Base-by-base conservation (phyloP, 1,140 invertebrate species). In the Orchesella cincta region DNA sequence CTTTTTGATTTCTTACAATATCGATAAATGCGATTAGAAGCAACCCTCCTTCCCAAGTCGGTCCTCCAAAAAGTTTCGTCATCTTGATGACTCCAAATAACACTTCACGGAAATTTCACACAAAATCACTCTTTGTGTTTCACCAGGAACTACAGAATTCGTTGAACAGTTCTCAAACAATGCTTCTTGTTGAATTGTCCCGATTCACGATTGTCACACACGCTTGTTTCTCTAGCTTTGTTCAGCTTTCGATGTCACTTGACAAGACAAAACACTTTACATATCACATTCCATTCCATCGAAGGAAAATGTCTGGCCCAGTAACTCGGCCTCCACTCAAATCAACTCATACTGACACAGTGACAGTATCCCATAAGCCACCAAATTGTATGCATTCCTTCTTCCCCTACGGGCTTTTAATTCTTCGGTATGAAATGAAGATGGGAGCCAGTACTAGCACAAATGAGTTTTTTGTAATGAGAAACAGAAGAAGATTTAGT, bases 21-120 rank as follows among this genome's bases (percentile, higher is more conserved):
- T 78, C 77, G 23, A 78, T 78, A 62, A 78, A 78, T 23, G 77
- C 77, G 34, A 78, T 78, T 20, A 78, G 74, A 29, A 57, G 74
- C 28, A 78, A 75, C 0, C 77, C 77, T 26, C 29, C 18, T 35
- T 78, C 77, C 73, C 73, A 78, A 0, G 73, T 70, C 0, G 77
- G 34, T 52, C 52, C 57, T 8, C 73, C 67, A 51, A 73, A 78
- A 8, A 78, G 46, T 51, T 51, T 70, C 12, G 62, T 78, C 74
- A 75, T 78, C 28, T 64, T 57, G 39, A 57, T 57, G 54, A 8
- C 5, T 57, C n/a, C 8, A 18, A 18, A 18, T 46, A 5, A 46
- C 39, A 46, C 39, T 46, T 8, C 5, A 46, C 39, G 39, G 39
- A 46, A 46, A 46, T 46, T n/a, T n/a, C n/a, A n/a, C n/a, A n/a